Conservation (phyloP, 1,140 invertebrate genomes). For the Euschistus heros region DNA sequence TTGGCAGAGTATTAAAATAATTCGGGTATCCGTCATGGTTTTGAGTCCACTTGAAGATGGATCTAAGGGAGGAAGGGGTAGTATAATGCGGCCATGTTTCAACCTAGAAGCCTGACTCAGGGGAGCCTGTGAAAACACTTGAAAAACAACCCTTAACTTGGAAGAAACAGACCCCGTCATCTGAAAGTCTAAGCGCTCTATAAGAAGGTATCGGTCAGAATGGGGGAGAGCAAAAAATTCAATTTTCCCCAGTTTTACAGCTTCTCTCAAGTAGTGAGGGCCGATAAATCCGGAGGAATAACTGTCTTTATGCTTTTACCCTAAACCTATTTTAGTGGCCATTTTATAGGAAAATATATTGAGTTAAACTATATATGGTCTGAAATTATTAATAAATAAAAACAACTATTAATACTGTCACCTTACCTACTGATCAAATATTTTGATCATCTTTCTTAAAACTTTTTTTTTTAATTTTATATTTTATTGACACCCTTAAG, state of each 20-base stretch:
- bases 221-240: background rate
- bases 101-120: background rate
- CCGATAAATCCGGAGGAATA: no score
- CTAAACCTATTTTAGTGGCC: no score
- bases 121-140: slow-evolving; percentile 4
- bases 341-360: no score
- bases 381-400: no score
- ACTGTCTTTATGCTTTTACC: no score
- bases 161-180: slow-evolving; percentile 2
- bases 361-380: no score
- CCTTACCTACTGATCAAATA: no score
- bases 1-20: background rate
- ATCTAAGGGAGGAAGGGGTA: no score
- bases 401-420: no score
- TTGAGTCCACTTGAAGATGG: slow-evolving; percentile 1
- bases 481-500: no score
- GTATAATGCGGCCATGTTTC: slow-evolving; percentile 8
- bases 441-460: no score
- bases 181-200: slow-evolving; percentile 6
- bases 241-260: slow-evolving; percentile 10
- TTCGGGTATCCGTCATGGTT: background rate
- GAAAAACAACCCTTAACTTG: slow-evolving; percentile 13
- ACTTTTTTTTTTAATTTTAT: no score
- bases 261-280: background rate
- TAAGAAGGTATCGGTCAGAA: background rate